Evolutionary conservation across 2,797 vertebrate species (phyloP).

Genomic region (Neopelma chrysocephalum): DNA sequence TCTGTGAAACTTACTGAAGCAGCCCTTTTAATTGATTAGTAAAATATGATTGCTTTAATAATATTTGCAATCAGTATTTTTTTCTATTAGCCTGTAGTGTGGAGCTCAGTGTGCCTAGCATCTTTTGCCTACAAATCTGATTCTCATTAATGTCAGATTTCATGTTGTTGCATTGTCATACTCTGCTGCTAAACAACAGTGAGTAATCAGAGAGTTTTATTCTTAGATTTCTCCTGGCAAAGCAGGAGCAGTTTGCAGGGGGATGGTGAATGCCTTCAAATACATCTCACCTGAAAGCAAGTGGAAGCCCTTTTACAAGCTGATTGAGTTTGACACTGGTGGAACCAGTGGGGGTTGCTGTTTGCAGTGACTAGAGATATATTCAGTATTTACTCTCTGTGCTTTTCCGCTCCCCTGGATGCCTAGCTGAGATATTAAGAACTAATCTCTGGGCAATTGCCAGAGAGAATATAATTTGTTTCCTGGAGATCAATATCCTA

Average conservation of each 20-base stretch:
- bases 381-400: background rate
- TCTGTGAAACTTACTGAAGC: background rate
- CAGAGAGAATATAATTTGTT: background rate
- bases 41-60: background rate
- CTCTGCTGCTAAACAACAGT: background rate
- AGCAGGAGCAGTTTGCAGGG: fast-evolving
- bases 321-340: fast-evolving
- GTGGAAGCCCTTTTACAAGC: background rate
- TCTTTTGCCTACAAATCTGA: background rate
- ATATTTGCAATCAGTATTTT: background rate
- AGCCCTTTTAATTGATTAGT: background rate
- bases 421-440: background rate
- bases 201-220: background rate
- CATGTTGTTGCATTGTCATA: background rate
- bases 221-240: background rate
- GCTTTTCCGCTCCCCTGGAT: background rate
- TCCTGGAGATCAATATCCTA: slow-evolving; percentile 15
- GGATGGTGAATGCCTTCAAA: background rate
- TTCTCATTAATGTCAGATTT: background rate
- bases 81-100: background rate
- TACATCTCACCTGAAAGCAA: background rate
- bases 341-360: background rate
- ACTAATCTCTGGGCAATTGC: background rate
- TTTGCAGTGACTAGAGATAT: background rate
- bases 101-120: background rate